Evolutionary conservation across 2,888 invertebrate species (phyloP), one percentile per base, ranked within the genome.

Genomic region (Caenorhabditis sulstoni): DNA sequence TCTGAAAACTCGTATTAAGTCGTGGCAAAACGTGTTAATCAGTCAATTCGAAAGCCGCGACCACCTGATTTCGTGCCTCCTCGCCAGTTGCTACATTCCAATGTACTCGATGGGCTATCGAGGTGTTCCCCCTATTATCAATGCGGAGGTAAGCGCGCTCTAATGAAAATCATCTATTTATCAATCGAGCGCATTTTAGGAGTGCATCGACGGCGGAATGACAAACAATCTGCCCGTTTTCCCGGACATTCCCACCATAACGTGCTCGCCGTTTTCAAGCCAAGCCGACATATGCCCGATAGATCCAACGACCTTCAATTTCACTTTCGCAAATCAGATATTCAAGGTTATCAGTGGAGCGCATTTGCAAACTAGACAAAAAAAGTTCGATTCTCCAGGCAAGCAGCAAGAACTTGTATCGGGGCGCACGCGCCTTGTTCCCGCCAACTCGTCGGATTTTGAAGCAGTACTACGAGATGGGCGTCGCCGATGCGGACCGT

Each of bases 181-280:
- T 14, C 3, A 11, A 41, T 2, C 22, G 14, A 1, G n/a, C 16
- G 18, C 20, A 9, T 35, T 89, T 41, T 85, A 92, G 92, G 81
- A 90, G 41, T 97, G 96, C 91, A 95, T 97, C 93, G 97, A 98
- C 90, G 97, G 97, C 11, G 97, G 96, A 11, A 95, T 96, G 90
- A 96, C 96, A 70, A 95, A 97, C 91, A 97, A 98, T 92, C 92
- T 97, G 84, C 97, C 97, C 0, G 94, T 95, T 1, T 92, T 97
- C 61, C 95, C 96, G 90, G 95, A 96, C 90, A 50, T 84, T 14
- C 94, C 96, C 90, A 97, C 97, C 0, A 94, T 98, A 81, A 97
- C 97, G 0, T 95, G 98, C 18, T 96, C 95, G 88, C 97, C 97
- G 0, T 97, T 97, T 91, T 96, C 87, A 96, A 96, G 86, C 14